These are phyloP conservation scores for Oxygymnocypris stewartii DNA, from an alignment of 2,113 vertebrate genomes.

Conservation along the genomic window DNA sequence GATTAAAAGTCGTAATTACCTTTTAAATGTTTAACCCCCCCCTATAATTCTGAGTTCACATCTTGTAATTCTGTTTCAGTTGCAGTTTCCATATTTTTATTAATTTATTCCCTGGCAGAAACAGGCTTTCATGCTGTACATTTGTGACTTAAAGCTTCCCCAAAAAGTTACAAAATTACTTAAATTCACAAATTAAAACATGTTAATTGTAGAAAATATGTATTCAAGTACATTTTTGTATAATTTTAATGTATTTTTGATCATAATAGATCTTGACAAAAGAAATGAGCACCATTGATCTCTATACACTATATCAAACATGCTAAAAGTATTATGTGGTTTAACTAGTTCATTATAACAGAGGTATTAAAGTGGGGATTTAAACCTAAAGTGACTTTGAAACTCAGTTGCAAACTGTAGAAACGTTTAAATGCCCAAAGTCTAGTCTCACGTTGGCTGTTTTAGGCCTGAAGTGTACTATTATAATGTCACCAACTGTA, in stretches of 20 bases:
- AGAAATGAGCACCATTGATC: background rate
- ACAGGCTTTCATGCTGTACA: background rate
- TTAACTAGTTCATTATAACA: too few species aligned
- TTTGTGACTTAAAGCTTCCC: too few species aligned
- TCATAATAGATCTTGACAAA: background rate
- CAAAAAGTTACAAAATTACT: background rate
- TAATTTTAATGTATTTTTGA: background rate
- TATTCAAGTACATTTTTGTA: background rate
- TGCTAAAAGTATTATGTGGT: background rate
- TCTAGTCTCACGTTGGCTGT: background rate
- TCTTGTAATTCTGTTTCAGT: background rate
- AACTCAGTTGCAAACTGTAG: background rate
- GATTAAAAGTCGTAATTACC: too few species aligned
- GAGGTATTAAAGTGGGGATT: background rate
- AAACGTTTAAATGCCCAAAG: background rate
- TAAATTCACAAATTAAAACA: background rate
- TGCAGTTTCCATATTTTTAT: background rate
- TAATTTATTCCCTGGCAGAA: background rate
- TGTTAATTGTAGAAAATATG: background rate
- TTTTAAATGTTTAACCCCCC: too few species aligned
- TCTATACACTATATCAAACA: background rate
- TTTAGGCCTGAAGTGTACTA: background rate
- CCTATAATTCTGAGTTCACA: background rate
- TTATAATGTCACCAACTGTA: background rate
- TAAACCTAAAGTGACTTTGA: background rate